A percentile compares a stretch with the other conserved stretches of the same genome.
phyloP scores from a whole-genome alignment of 1,140 invertebrate genomes.

The Zaprionus kolodkinae region DNA sequence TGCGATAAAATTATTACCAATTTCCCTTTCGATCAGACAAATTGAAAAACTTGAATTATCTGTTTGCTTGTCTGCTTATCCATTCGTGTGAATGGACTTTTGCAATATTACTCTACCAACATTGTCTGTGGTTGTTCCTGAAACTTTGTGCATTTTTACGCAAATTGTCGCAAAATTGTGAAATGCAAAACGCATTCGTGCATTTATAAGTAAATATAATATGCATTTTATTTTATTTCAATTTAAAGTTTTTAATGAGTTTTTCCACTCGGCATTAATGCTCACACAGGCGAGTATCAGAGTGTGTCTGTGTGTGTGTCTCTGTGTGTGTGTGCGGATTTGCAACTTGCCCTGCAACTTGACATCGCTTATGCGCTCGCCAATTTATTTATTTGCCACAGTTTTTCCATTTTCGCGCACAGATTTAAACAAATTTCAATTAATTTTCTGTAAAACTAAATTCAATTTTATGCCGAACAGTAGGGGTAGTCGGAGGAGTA shows the following conservation, averaged over 20 bases:
- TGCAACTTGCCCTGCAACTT: constrained; percentile 42
- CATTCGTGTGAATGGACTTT: constrained; percentile 5
- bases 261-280: constrained; percentile 59
- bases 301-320: constrained; percentile 7
- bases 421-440: constrained; percentile 58
- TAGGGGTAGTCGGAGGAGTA: background rate
- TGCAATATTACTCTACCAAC: constrained; percentile 20
- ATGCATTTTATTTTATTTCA: constrained; percentile 77
- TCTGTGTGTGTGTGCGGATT: constrained; percentile 19
- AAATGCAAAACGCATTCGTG: constrained; percentile 32
- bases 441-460: constrained; percentile 60
- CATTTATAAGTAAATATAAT: constrained; percentile 48
- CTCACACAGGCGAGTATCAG: constrained; percentile 11
- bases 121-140: constrained; percentile 4
- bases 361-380: constrained; percentile 44
- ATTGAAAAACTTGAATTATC: constrained; percentile 3
- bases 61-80: background rate
- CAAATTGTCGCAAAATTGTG: constrained; percentile 42
- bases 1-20: background rate
- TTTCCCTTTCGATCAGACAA: background rate
- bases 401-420: constrained; percentile 24
- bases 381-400: constrained; percentile 66
- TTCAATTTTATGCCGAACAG: constrained; percentile 45
- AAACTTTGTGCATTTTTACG: constrained; percentile 9
- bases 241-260: constrained; percentile 81